These are phyloP conservation scores for Drosophila kikkawai DNA, from an alignment of 1,140 invertebrate genomes.

Conservation along the genomic window DNA sequence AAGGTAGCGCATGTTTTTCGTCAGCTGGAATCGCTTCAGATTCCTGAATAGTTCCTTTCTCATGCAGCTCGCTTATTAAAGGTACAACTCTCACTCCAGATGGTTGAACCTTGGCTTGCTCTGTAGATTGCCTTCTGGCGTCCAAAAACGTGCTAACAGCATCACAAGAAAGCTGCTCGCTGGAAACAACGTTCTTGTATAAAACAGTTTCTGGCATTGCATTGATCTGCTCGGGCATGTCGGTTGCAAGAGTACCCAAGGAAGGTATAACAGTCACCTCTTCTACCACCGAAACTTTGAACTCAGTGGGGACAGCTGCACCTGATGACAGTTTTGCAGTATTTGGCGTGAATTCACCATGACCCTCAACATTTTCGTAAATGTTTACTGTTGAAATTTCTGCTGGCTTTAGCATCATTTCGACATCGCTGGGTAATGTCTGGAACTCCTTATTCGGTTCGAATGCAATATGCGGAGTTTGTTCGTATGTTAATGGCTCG, in stretches of 20 bases:
- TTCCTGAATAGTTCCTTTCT: slow-evolving; percentile 43
- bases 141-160: slow-evolving; percentile 60
- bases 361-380: slow-evolving; percentile 65
- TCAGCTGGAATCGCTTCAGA: slow-evolving; percentile 3
- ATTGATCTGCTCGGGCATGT: slow-evolving; percentile 28
- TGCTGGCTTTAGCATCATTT: slow-evolving; percentile 12
- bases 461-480: slow-evolving; percentile 26
- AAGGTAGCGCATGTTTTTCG: slow-evolving; percentile 28
- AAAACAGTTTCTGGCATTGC: slow-evolving; percentile 30
- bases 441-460: background rate
- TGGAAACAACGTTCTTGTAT: slow-evolving; percentile 60
- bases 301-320: slow-evolving; percentile 24
- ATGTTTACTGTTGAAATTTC: slow-evolving; percentile 54
- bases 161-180: slow-evolving; percentile 72
- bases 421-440: slow-evolving; percentile 14
- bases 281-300: slow-evolving; percentile 86
- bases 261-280: slow-evolving; percentile 87
- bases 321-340: slow-evolving; percentile 16
- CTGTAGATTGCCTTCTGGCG: slow-evolving; percentile 53
- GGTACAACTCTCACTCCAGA: slow-evolving; percentile 24
- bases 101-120: slow-evolving; percentile 19
- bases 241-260: slow-evolving; percentile 73
- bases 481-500: slow-evolving; percentile 43
- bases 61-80: slow-evolving; percentile 42
- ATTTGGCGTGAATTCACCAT: slow-evolving; percentile 63